phyloP scores from a whole-genome alignment of 1,140 invertebrate species.

The Calliopsis andreniformis region DNA sequence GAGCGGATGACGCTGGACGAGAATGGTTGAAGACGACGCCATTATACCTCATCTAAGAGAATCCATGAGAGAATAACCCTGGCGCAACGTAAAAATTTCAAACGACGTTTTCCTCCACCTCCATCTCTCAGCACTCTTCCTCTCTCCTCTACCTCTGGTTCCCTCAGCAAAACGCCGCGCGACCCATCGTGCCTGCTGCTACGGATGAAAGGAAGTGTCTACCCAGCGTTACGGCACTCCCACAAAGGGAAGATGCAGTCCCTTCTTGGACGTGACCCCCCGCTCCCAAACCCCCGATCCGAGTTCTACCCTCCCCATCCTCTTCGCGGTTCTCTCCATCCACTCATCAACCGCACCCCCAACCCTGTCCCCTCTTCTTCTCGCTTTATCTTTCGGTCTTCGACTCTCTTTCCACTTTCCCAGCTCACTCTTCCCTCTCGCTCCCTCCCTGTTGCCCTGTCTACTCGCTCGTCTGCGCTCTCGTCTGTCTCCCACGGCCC shows the following conservation, averaged over 20 bases:
- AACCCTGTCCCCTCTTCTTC: slow-evolving; percentile 23
- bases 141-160: slow-evolving; percentile 36
- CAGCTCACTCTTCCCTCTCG: not conserved
- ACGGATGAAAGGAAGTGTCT: slow-evolving; percentile 79
- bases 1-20: not conserved
- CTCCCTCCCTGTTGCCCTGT: not conserved
- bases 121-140: slow-evolving; percentile 52
- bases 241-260: slow-evolving; percentile 75
- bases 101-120: slow-evolving; percentile 61
- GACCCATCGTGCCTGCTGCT: slow-evolving; percentile 65
- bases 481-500: slow-evolving; percentile 23
- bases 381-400: slow-evolving; percentile 18
- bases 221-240: slow-evolving; percentile 75
- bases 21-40: slow-evolving; percentile 4
- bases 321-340: slow-evolving; percentile 55
- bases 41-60: slow-evolving; percentile 22
- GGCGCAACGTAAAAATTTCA: slow-evolving; percentile 50
- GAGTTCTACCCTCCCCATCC: slow-evolving; percentile 22
- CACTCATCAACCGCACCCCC: slow-evolving; percentile 62
- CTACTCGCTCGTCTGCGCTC: not conserved
- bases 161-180: slow-evolving; percentile 64
- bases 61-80: slow-evolving; percentile 51
- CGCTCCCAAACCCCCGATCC: slow-evolving; percentile 44
- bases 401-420: slow-evolving; percentile 44
- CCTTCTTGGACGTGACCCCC: slow-evolving; percentile 67